A percentile compares a stretch with the other conserved stretches of the same genome.
Conservation (phyloP, 2,797 vertebrate species). For the Acipenser ruthenus region DNA sequence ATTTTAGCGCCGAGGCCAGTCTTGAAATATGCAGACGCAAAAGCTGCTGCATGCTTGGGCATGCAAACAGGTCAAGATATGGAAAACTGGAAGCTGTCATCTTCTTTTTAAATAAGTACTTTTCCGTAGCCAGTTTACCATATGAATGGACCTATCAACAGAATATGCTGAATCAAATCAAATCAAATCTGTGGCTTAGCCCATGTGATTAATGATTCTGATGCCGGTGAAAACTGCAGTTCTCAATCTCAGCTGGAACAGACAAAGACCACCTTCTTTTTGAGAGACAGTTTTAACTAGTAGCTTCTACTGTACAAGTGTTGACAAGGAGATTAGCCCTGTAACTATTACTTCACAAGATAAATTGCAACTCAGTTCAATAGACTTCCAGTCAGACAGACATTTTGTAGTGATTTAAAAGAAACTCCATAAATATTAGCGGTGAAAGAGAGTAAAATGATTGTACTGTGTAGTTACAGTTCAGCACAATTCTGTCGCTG, state of each 20-base stretch:
- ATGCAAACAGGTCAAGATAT: conserved; percentile 2
- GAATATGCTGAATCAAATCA: not conserved
- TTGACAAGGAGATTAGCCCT: too few relatives aligned
- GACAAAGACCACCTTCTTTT: too few relatives aligned
- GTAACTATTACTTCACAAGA: too few relatives aligned
- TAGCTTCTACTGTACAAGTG: too few relatives aligned
- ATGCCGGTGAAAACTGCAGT: conserved; percentile 2
- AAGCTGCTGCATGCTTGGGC: not conserved
- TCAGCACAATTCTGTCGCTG: too few relatives aligned
- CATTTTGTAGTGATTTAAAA: too few relatives aligned
- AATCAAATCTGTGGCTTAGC: not conserved
- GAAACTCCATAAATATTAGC: too few relatives aligned
- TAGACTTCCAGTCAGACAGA: too few relatives aligned
- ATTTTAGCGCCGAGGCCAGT: not conserved
- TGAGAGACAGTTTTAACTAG: too few relatives aligned
- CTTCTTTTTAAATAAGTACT: not conserved
- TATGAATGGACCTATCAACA: conserved; percentile 7
- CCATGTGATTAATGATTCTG: conserved; percentile 5
- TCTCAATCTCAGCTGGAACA: not conserved
- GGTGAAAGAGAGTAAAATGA: too few relatives aligned
- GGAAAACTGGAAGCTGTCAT: not conserved
- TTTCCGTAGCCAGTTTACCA: conserved; percentile 3
- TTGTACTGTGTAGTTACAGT: too few relatives aligned
- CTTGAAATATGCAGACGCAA: conserved; percentile 2
- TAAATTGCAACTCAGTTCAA: too few relatives aligned